A percentile compares a stretch with the other conserved stretches of the same genome.
These are phyloP conservation scores for Silurus asotus DNA, from an alignment of 2,113 vertebrate species.

Conservation along the genomic window DNA sequence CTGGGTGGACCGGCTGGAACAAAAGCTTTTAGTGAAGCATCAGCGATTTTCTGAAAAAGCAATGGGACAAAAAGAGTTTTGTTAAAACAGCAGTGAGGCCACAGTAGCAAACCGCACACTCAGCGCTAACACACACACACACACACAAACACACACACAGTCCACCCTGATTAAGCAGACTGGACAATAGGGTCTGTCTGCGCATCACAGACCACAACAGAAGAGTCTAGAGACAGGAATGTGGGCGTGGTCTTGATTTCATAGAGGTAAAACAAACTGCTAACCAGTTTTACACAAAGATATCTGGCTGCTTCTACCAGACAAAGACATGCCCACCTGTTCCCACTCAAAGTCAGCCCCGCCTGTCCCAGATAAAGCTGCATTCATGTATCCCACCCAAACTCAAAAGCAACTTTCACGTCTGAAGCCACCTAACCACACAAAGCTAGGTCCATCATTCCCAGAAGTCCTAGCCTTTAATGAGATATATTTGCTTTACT, in stretches of 20 bases:
- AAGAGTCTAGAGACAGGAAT: background rate
- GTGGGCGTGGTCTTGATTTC: background rate
- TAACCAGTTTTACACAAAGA: background rate
- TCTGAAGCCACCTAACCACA: background rate
- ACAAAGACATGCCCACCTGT: background rate
- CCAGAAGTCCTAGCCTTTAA: background rate
- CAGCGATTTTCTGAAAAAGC: slow-evolving; percentile 25
- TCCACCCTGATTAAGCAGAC: slow-evolving; percentile 7
- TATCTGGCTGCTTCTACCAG: background rate
- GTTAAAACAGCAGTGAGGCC: slow-evolving; percentile 30
- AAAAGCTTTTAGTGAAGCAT: slow-evolving; percentile 38
- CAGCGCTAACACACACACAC: slow-evolving; percentile 9
- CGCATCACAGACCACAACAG: background rate
- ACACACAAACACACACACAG: slow-evolving; percentile 26
- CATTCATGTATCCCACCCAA: background rate
- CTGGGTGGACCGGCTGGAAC: slow-evolving; percentile 26
- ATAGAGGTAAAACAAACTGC: background rate
- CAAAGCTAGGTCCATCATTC: background rate
- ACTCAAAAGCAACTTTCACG: background rate
- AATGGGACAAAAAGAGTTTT: slow-evolving; percentile 23
- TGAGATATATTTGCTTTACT: background rate
- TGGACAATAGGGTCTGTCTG: slow-evolving; percentile 16
- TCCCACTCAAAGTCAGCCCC: background rate
- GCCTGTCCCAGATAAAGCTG: too few species aligned
- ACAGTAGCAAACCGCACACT: slow-evolving; percentile 1